Base-by-base conservation (phyloP, 2,797 vertebrate species). In the Menidia menidia region DNA sequence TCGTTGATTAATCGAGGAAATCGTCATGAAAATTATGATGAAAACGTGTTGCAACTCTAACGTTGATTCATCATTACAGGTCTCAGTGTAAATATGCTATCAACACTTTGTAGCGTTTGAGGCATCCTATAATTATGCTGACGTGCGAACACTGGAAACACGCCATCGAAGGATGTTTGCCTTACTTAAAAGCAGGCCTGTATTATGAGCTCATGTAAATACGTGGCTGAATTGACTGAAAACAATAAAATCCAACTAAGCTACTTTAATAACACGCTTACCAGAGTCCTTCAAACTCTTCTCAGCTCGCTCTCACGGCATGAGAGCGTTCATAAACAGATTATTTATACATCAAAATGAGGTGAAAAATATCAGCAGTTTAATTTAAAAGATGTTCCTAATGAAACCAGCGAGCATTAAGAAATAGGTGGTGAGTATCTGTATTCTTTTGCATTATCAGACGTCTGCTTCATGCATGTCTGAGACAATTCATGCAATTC, bases 231-330 rank as follows among this genome's bases (percentile, higher is more conserved):
- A 54, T 19, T 60, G n/a, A 60, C 33, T 63, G 57, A 60, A 64
- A 71, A 54, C 8, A 42, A 48, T 60, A 65, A 52, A 78, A 68
- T 61, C 57, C 60, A 61, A 51, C 59, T 42, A 50, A 86, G 78
- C 81, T 77, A 51, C 72, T 71, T 83, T 79, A 80, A 88, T 86
- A 25, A 69, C 35, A 72, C 52, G 31, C 13, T 57, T 74, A 50
- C 0, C 18, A 50, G 19, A 25, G 25, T 25, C 25, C 25, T 25
- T 25, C 25, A 25, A 25, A 25, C 14, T 71, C 35, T 31, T 52
- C 63, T 30, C 15, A 25, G 25, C 16, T 5, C 14, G 8, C 59
- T 89, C 84, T 64, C 81, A 81, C 54, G 18, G 47, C 0, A 45
- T 9, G 39, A 64, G 13, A 31, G 12, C 51, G 72, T 33, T 68